Evolutionary conservation across 2,113 vertebrate species (phyloP), one percentile per base, ranked within the genome.

Genomic region (Hypomesus transpacificus): DNA sequence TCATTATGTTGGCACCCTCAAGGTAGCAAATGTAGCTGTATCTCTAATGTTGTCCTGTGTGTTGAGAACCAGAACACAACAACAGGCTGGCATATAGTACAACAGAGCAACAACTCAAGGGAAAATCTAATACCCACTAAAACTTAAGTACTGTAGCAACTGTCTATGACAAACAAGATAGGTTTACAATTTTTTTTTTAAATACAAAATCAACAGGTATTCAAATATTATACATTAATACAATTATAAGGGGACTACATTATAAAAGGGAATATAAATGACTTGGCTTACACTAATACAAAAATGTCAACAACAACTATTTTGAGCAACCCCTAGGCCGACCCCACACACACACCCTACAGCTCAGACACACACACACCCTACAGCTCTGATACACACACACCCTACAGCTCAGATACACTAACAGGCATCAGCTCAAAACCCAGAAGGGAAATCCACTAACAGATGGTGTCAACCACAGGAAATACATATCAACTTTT

Each of bases 401-500:
- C 53, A 59, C 28, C 14, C 13, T 26, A 39, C 34, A 39, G 34
- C 34, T 60, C 69, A 58, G 8, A 46, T 9, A 46, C 52, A 59
- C 56, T 4, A 50, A 71, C 31, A 3, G 31, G 31, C 26, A 17
- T 14, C 17, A 16, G 26, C 16, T 18, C 14, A 39, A 26, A 50
- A 58, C 61, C 56, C 22, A 64, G 39, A 56, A 56, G 26, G 66
- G 61, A 31, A 68, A 21, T 51, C 39, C 21, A 24, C 54, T 64
- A 22, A 63, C 60, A 63, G 52, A 20, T 68, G 51, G 17, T 59
- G 65, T 9, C 20, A 20, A 14, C 54, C 71, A 64, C 17, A 52
- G 68, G 61, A 61, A 62, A 71, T 53, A 57, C 13, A 57, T 20
- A 73, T 61, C n/a, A 66, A 53, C 53, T 62, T 62, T 53, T 28